Evolutionary conservation across 2,113 vertebrate species (phyloP), one percentile per base, ranked within the genome.

Genomic region (Onychostruthus taczanowskii): DNA sequence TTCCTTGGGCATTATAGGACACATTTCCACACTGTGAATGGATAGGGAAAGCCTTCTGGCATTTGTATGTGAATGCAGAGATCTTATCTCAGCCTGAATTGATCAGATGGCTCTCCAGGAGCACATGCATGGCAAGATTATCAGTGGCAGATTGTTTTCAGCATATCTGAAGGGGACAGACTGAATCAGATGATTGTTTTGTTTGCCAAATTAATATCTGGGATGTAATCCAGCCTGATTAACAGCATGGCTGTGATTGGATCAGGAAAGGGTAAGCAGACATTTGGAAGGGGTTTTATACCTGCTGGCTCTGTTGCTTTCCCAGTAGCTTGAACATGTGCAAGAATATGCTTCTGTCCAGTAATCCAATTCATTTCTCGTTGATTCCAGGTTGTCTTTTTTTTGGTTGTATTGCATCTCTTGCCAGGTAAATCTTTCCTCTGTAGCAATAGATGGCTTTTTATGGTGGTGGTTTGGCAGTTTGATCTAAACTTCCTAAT

Each of bases 181-280:
- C 73, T 89, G 68, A 88, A 78, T 86, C 61, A 83, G 63, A 55
- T 3, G 12, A 52, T 84, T 83, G 68, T 52, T 96, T 87, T 80
- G 44, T 70, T 91, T 90, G 93, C 94, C 90, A 93, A 81, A 93
- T 84, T 94, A 91, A 83, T 91, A 95, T 87, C 92, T 96, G 90
- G 93, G 95, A 85, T 72, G 72, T 62, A 68, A 78, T 94, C 90
- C 93, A 95, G 26, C 46, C 89, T 80, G 82, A 80, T 95, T 90
- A 93, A 80, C 82, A 37, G 61, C 24, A 13, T 74, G 72, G 59
- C 76, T 90, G 16, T 70, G 95, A 90, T 77, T 93, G 92, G 90
- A 80, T 93, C 55, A 16, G 43, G 86, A 56, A 88, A 88, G 76
- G 90, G 72, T 77, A 90, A 94, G 76, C 83, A 74, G 94, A 39